These are phyloP conservation scores for Conops quadrifasciatus DNA, from an alignment of 2,888 invertebrate species.

Conservation along the genomic window DNA sequence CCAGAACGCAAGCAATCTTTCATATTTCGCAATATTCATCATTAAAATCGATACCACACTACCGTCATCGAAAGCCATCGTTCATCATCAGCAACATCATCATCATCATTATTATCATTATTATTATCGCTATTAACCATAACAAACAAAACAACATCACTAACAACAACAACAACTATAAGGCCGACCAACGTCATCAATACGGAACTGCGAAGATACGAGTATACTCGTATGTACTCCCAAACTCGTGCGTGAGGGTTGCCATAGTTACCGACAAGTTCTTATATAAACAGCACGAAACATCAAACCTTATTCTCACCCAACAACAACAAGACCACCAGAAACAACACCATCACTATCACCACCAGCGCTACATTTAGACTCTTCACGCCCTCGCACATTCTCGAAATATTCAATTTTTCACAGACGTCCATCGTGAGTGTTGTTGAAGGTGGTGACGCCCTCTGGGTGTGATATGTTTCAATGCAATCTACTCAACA, in stretches of 20 bases:
- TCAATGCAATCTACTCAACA: slow-evolving; percentile 33
- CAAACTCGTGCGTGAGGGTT: too few relatives aligned
- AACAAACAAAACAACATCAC: not conserved
- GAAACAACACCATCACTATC: not conserved
- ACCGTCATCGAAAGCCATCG: too few relatives aligned
- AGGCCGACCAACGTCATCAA: not conserved
- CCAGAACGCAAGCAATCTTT: slow-evolving; percentile 24
- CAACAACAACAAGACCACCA: not conserved
- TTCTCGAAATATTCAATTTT: slow-evolving; percentile 25
- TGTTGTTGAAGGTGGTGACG: not conserved
- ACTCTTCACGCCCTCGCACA: not conserved
- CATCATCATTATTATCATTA: not conserved
- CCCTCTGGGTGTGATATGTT: slow-evolving; percentile 31
- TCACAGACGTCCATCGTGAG: slow-evolving; percentile 16
- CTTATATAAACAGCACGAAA: not conserved
- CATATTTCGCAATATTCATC: slow-evolving; percentile 21
- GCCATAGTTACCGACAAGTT: not conserved
- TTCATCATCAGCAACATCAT: slow-evolving; percentile 12
- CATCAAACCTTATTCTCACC: not conserved
- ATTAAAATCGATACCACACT: not conserved
- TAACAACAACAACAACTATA: slow-evolving; percentile 2
- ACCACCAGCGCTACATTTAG: not conserved
- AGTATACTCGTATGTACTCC: not conserved
- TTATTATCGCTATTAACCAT: slow-evolving; percentile 1
- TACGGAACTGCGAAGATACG: not conserved